These are phyloP conservation scores for Thalassaphorura encarpata DNA, from an alignment of 1,140 invertebrate genomes.

Conservation along the genomic window DNA sequence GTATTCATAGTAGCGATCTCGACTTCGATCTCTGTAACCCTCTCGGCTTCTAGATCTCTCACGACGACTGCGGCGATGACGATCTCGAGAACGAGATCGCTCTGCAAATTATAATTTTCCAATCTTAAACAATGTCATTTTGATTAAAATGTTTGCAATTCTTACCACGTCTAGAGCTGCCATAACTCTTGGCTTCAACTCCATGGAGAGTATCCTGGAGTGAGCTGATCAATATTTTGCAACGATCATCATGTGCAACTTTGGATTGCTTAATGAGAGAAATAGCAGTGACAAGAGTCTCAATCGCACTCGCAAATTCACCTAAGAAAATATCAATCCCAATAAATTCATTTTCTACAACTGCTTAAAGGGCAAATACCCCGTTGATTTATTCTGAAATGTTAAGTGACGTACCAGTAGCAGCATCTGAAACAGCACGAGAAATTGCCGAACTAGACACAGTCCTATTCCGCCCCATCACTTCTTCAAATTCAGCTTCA, in stretches of 20 bases:
- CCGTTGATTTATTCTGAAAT: not conserved
- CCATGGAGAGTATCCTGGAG: constrained; percentile 93
- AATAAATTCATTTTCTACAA: too few species aligned
- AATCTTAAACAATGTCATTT: not conserved
- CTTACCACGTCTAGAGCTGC: not conserved
- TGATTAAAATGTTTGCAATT: too few species aligned
- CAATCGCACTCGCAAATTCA: constrained; percentile 94
- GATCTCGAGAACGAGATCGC: not conserved
- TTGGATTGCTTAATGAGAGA: constrained; percentile 98
- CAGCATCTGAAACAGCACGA: constrained; percentile 92
- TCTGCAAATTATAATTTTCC: not conserved
- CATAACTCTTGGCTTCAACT: constrained; percentile 91
- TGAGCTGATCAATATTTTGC: constrained; percentile 94
- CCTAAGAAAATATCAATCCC: constrained; percentile 46
- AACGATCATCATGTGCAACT: constrained; percentile 92
- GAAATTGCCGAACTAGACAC: constrained; percentile 95
- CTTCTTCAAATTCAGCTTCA: constrained; percentile 96
- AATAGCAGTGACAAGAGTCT: constrained; percentile 96
- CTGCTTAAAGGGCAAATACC: too few species aligned
- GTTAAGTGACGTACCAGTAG: constrained; percentile 48
- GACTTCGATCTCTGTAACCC: constrained; percentile 42
- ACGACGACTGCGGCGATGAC: constrained; percentile 48
- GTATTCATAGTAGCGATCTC: not conserved
- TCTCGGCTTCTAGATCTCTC: constrained; percentile 72
- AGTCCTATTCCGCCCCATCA: constrained; percentile 92